Evolutionary conservation across 92 coral and sea anemone species (phyloP).

Genomic region (Epizoanthus stellaris): DNA sequence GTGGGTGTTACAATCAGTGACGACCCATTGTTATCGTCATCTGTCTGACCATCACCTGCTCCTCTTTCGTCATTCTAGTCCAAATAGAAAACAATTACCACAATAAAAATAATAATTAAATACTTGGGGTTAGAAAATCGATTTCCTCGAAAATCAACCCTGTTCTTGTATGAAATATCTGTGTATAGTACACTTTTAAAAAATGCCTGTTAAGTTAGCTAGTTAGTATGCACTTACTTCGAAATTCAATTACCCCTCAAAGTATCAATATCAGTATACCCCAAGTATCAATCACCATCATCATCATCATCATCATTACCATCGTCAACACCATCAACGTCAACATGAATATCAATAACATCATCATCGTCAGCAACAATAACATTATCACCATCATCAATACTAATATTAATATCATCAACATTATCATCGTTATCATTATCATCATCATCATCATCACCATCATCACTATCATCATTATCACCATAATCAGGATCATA

Average conservation of each 20-base stretch:
- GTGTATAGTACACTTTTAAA: no score
- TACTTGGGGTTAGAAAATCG: background rate
- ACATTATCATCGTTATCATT: no score
- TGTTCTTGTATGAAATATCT: no score
- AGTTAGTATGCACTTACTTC: background rate
- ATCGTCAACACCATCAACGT: background rate
- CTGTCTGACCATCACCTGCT: conserved; percentile 37
- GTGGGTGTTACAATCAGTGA: background rate
- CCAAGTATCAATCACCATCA: background rate
- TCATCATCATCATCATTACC: background rate
- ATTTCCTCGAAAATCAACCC: background rate
- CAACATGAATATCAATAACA: background rate
- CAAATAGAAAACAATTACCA: background rate
- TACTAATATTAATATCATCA: background rate
- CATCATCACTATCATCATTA: no score
- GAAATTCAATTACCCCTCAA: background rate
- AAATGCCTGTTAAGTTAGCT: background rate
- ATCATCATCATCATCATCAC: no score
- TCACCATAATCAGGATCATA: no score
- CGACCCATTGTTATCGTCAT: conserved; percentile 2
- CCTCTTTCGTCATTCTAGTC: conserved; percentile 24
- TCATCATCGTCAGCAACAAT: background rate
- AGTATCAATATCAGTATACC: no score
- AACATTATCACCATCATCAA: background rate
- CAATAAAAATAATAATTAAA: background rate